Evolutionary conservation across 2,888 invertebrate species (phyloP).

Genomic region (Drosophila colorata): DNA sequence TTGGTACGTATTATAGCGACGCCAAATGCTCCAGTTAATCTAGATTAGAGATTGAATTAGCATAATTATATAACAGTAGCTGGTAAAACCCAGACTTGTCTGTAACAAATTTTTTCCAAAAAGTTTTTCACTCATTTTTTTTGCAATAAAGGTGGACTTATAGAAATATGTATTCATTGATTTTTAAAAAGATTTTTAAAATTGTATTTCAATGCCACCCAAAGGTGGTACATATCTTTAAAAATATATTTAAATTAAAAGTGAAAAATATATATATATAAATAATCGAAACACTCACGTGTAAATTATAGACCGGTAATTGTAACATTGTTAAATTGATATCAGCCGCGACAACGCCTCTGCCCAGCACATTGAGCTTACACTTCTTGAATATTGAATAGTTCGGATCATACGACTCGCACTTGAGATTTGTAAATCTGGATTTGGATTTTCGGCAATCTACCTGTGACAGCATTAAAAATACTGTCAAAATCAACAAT

Average conservation of each 20-base stretch:
- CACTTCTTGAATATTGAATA: slow-evolving; percentile 35
- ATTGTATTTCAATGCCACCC: too few species aligned
- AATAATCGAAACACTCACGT: slow-evolving; percentile 25
- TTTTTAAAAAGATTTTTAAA: too few species aligned
- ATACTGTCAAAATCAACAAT: background rate
- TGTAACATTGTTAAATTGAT: slow-evolving; percentile 15
- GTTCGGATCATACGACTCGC: slow-evolving; percentile 9
- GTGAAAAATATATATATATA: too few species aligned
- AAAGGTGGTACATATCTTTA: too few species aligned
- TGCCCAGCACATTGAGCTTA: slow-evolving; percentile 45
- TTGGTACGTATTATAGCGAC: slow-evolving; percentile 34
- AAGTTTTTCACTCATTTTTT: too few species aligned
- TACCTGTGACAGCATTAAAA: background rate
- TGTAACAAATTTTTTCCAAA: too few species aligned
- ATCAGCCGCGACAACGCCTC: slow-evolving; percentile 35
- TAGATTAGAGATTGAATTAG: background rate
- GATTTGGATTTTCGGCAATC: slow-evolving; percentile 6
- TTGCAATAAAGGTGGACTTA: too few species aligned
- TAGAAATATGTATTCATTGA: too few species aligned
- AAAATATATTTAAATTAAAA: too few species aligned
- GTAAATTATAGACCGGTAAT: slow-evolving; percentile 15
- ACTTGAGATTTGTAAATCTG: slow-evolving; percentile 52
- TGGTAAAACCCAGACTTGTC: too few species aligned
- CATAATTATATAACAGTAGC: background rate
- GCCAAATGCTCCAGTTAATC: slow-evolving; percentile 49